Conservation (phyloP, 2,797 vertebrate species). For the Kryptopterus vitreolus region DNA sequence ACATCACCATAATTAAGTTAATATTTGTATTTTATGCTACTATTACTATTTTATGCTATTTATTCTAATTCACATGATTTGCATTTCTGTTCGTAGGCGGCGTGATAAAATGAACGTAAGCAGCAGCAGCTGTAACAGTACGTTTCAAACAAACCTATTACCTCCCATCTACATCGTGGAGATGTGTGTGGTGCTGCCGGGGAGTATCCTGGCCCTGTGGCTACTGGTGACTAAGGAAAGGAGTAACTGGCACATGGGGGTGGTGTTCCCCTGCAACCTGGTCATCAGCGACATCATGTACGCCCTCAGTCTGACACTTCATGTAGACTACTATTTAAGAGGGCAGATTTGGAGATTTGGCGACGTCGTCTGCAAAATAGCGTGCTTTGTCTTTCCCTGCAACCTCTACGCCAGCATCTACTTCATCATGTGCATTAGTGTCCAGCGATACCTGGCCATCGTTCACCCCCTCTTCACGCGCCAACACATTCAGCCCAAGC, state of each 20-base stretch:
- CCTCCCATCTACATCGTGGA: constrained; percentile 69
- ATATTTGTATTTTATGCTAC: no score
- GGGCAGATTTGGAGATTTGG: constrained; percentile 76
- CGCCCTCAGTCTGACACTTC: constrained; percentile 72
- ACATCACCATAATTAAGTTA: no score
- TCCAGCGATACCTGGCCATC: constrained; percentile 78
- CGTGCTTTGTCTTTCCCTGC: constrained; percentile 80
- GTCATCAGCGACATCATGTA: constrained; percentile 80
- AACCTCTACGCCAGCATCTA: constrained; percentile 80
- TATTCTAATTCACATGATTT: not conserved
- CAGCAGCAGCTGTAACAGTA: constrained; percentile 17
- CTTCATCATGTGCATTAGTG: constrained; percentile 82
- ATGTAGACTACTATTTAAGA: constrained; percentile 68
- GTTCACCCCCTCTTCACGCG: constrained; percentile 75
- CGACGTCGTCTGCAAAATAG: constrained; percentile 65
- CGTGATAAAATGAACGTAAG: not conserved
- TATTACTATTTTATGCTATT: not conserved
- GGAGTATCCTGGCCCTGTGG: constrained; percentile 77
- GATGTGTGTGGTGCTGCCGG: constrained; percentile 69
- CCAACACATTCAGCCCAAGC: constrained; percentile 63
- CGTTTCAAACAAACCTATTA: constrained; percentile 66
- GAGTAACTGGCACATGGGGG: constrained; percentile 74
- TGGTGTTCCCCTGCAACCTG: constrained; percentile 80
- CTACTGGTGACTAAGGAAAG: constrained; percentile 64
- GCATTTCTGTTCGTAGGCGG: constrained; percentile 16